phyloP scores from a whole-genome alignment of 1,140 invertebrate genomes.

The Apocrypta bakeri region DNA sequence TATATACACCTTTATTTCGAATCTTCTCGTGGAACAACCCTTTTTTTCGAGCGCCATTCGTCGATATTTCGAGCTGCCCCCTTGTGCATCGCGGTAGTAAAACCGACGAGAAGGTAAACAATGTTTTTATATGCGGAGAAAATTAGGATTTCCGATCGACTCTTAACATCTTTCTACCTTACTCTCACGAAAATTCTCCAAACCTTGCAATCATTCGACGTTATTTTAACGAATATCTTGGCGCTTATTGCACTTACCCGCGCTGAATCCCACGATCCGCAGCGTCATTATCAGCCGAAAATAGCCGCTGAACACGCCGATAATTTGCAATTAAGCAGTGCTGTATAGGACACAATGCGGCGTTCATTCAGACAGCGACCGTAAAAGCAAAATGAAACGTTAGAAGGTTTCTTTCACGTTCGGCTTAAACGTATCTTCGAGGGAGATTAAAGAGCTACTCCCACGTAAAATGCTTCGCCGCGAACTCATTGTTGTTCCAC shows the following conservation, averaged over 20 bases:
- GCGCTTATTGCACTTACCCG: not conserved
- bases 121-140: slow-evolving; percentile 11
- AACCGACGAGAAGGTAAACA: slow-evolving; percentile 32
- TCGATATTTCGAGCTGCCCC: not conserved
- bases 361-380: slow-evolving; percentile 8
- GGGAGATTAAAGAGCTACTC: slow-evolving; percentile 3
- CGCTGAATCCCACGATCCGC: not conserved
- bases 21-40: slow-evolving; percentile 27
- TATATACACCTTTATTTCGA: slow-evolving; percentile 48
- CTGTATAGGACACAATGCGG: not conserved
- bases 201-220: not conserved
- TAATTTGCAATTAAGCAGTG: slow-evolving; percentile 26
- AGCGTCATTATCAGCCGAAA: not conserved
- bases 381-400: slow-evolving; percentile 12
- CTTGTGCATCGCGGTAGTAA: slow-evolving; percentile 1
- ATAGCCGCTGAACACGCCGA: not conserved
- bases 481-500: slow-evolving; percentile 39
- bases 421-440: slow-evolving; percentile 20
- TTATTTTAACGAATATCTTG: not conserved
- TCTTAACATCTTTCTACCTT: not conserved
- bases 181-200: not conserved
- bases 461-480: slow-evolving; percentile 12
- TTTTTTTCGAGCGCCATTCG: not conserved
- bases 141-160: slow-evolving; percentile 20
- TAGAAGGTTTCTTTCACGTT: not conserved